Percentiles rank a stretch among this genome's conserved stretches.
Conservation (phyloP, 2,797 vertebrate species). For the Rhinoraja longicauda region DNA sequence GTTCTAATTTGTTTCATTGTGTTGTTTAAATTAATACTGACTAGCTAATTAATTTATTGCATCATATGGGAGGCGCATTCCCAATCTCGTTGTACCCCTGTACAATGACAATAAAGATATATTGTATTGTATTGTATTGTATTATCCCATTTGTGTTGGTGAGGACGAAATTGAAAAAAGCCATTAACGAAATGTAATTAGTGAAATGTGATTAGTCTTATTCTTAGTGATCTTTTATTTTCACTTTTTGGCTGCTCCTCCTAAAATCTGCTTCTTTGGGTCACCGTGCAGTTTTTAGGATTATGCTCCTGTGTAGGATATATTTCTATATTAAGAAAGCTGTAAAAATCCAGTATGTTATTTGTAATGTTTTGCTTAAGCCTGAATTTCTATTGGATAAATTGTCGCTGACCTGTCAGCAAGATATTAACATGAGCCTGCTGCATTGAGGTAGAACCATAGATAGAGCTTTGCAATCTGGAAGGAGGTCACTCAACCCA, state of each 20-base stretch:
- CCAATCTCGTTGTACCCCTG: no score
- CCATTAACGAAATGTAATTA: no score
- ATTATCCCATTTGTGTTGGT: no score
- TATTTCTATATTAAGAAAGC: not conserved
- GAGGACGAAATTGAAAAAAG: no score
- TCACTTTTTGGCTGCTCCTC: not conserved
- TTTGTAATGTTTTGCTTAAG: not conserved
- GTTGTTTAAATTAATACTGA: no score
- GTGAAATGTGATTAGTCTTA: no score
- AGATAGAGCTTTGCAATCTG: not conserved
- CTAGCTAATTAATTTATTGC: no score
- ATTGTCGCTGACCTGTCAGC: no score
- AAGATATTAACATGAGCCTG: not conserved
- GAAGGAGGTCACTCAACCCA: not conserved
- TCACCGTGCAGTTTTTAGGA: not conserved
- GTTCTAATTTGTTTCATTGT: no score
- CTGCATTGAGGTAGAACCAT: not conserved
- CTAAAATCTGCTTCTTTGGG: not conserved
- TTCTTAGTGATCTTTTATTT: not conserved
- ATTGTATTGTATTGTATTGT: no score
- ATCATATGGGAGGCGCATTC: no score
- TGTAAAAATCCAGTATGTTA: not conserved
- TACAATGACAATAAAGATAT: no score
- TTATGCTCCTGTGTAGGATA: not conserved
- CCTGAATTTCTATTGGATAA: not conserved